Conservation (phyloP, 2,888 invertebrate species). For the Choristoneura rosaceana region DNA sequence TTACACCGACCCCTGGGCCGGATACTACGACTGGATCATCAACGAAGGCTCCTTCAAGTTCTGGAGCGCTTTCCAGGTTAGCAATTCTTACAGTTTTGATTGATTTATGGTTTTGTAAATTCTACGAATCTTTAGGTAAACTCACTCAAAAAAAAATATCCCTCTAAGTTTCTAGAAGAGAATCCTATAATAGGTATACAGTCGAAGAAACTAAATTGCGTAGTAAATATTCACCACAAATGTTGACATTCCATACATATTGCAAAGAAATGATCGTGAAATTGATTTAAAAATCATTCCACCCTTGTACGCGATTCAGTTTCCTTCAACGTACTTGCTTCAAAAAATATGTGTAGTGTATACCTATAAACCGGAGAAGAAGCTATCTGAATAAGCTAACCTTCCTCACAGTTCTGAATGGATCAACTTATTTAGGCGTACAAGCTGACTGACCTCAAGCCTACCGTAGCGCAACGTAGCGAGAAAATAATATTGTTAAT, state of each 20-base stretch:
- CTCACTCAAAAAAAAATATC: too few relatives aligned
- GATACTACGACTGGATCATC: conserved; percentile 94
- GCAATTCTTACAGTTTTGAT: background rate
- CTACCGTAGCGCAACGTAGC: conserved; percentile 82
- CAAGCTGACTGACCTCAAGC: conserved; percentile 72
- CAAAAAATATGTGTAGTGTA: background rate
- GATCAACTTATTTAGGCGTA: conserved; percentile 48
- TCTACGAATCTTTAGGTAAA: too few relatives aligned
- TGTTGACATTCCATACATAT: too few relatives aligned
- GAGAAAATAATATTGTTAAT: conserved; percentile 75
- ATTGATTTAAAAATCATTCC: too few relatives aligned
- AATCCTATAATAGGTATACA: too few relatives aligned
- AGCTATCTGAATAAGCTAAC: background rate
- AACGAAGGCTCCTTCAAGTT: conserved; percentile 96
- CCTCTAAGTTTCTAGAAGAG: too few relatives aligned
- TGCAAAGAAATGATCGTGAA: too few relatives aligned
- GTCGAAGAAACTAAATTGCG: too few relatives aligned
- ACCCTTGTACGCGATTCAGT: too few relatives aligned
- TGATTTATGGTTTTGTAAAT: background rate
- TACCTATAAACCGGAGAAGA: too few relatives aligned
- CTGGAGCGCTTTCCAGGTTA: conserved; percentile 94
- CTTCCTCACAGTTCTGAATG: background rate
- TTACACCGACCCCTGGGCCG: conserved; percentile 90
- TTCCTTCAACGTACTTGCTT: too few relatives aligned
- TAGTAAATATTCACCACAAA: too few relatives aligned